These are phyloP conservation scores for Caenorhabditis briggsae DNA, from an alignment of 1,140 invertebrate genomes.

Conservation along the genomic window DNA sequence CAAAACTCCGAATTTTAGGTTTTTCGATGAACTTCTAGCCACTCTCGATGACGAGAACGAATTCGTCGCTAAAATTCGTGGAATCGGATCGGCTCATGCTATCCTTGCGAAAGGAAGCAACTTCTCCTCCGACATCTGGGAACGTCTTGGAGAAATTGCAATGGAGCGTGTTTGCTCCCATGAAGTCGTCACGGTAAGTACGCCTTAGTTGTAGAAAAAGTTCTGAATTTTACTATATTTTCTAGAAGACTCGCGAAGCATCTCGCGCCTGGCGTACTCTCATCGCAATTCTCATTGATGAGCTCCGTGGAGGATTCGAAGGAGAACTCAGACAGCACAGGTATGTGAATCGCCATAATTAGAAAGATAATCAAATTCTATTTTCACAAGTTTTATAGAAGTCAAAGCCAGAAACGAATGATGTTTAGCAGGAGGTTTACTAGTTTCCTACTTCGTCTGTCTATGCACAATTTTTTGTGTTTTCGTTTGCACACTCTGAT, in stretches of 20 bases:
- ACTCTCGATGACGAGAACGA: conserved; percentile 73
- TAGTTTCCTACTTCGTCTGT: background rate
- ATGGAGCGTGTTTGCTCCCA: conserved; percentile 76
- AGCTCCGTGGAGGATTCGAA: conserved; percentile 66
- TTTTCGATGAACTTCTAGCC: conserved; percentile 74
- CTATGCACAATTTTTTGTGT: background rate
- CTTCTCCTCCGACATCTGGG: conserved; percentile 75
- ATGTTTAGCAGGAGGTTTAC: conserved; percentile 45
- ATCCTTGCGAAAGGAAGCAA: conserved; percentile 71
- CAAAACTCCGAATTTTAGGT: conserved; percentile 61
- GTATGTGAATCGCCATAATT: conserved; percentile 18
- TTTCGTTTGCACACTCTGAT: conserved; percentile 19
- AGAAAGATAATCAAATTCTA: too few species aligned
- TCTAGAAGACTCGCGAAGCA: conserved; percentile 66
- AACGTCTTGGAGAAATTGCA: conserved; percentile 73
- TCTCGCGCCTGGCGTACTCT: conserved; percentile 65
- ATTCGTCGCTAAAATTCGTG: conserved; percentile 48
- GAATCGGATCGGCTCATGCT: conserved; percentile 66
- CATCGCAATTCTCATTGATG: conserved; percentile 67
- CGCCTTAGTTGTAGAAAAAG: background rate
- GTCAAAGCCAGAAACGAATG: conserved; percentile 41
- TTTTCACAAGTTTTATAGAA: background rate
- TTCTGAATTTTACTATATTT: background rate
- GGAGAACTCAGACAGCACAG: conserved; percentile 64
- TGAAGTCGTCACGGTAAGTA: conserved; percentile 72